Base-by-base conservation (phyloP, 1,140 invertebrate genomes). In the Coboldia fuscipes region DNA sequence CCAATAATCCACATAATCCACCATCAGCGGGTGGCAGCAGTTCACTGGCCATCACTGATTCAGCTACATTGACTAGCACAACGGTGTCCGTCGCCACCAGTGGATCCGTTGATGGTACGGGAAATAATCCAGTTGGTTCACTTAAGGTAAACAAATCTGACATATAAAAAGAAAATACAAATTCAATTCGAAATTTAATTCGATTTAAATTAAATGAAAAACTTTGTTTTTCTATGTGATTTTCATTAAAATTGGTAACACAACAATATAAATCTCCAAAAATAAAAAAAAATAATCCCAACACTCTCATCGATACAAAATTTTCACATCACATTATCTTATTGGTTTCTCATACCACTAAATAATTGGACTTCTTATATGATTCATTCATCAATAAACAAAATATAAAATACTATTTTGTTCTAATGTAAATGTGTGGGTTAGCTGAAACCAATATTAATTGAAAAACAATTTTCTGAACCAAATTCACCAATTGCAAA, bases 401-500 rank as follows among this genome's bases (percentile, higher is more conserved):
- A n/a, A n/a, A n/a, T n/a, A 20, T 20, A 16, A 33, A 22, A 23
- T 23, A 12, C 22, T 20, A 12, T 22, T 22, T 4, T 5, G 9
- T 33, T 19, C 9, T 10, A 4, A 30, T 15, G 14, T 30, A 12
- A 7, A 9, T 16, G 13, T 16, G 16, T 16, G 4, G 15, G 4
- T 31, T 18, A 45, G 41, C 62, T 64, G 10, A 69, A 72, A 39
- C 68, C 72, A 23, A 72, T 72, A 42, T 59, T 75, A 24, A 59
- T 70, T 28, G 73, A 78, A 43, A 77, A 77, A 53, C 69, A 78
- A 55, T 67, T 66, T 48, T 81, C 77, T 42, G 78, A 82, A 57
- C 78, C 77, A 26, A 78, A 70, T 49, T 80, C 77, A 18, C 75
- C 75, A 2, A 68, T 62, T 16, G 55, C 55, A 28, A 36, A 36